These are phyloP conservation scores for Lichenostomus cassidix DNA, from an alignment of 2,113 vertebrate genomes.

Conservation along the genomic window DNA sequence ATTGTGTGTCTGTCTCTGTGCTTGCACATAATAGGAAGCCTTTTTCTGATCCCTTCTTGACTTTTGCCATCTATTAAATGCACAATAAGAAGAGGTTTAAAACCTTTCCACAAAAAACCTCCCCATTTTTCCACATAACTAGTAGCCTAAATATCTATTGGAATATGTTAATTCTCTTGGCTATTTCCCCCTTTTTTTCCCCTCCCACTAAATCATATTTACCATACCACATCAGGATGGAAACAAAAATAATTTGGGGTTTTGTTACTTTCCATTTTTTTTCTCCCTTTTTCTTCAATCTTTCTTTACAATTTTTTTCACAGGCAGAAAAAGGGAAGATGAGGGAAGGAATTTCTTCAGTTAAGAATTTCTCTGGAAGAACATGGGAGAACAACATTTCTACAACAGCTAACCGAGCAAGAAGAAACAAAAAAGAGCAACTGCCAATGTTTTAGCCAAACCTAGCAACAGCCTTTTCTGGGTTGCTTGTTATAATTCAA, in stretches of 20 bases:
- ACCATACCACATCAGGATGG: not conserved
- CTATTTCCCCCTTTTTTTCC: accelerated
- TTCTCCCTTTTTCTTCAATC: not conserved
- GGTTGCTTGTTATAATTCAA: not conserved
- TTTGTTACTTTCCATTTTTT: not conserved
- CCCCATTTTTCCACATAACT: accelerated
- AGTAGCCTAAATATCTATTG: not conserved
- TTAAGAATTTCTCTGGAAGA: not conserved
- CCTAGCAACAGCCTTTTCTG: not conserved
- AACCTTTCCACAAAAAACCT: not conserved
- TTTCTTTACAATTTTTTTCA: not conserved
- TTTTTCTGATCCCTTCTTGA: not conserved
- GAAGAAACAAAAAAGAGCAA: not conserved
- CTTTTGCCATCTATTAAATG: not conserved
- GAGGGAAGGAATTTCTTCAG: not conserved
- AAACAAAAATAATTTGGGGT: not conserved
- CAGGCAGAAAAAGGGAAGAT: not conserved
- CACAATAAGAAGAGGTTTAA: not conserved
- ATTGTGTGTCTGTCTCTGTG: not conserved
- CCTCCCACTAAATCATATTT: not conserved
- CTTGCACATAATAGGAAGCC: not conserved
- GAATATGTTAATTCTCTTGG: not conserved
- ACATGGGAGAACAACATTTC: not conserved
- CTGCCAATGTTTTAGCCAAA: not conserved
- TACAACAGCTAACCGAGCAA: not conserved